Evolutionary conservation across 2,113 vertebrate species (phyloP).

Genomic region (Elephantulus edwardii): DNA sequence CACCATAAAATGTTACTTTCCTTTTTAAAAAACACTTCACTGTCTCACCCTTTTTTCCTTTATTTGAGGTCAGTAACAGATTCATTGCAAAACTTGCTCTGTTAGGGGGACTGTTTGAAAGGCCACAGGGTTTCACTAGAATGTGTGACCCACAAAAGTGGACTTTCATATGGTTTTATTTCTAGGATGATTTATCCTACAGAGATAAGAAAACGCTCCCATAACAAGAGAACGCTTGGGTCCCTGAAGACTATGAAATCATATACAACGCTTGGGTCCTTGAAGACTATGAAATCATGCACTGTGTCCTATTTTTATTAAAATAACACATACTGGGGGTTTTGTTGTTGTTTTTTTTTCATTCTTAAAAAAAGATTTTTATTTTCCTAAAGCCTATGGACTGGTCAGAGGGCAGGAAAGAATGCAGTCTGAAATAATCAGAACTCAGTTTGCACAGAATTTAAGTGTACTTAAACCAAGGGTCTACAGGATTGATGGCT

Average conservation of each 20-base stretch:
- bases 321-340: conserved; percentile 30
- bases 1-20: too few species aligned
- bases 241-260: not conserved
- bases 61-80: not conserved
- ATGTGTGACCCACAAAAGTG: not conserved
- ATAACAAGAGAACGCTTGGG: not conserved
- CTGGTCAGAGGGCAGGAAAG: not conserved
- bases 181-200: not conserved
- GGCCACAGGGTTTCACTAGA: not conserved
- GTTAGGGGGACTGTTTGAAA: not conserved
- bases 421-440: not conserved
- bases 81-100: not conserved
- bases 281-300: not conserved
- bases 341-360: too few species aligned
- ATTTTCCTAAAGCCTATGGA: conserved; percentile 27
- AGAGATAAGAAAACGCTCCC: not conserved
- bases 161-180: not conserved
- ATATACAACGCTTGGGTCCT: not conserved
- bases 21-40: too few species aligned
- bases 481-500: too few species aligned
- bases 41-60: not conserved
- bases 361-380: conserved; percentile 30
- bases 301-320: conserved; percentile 57
- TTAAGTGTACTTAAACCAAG: not conserved
- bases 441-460: not conserved